These are phyloP conservation scores for Prochilodus magdalenae DNA, from an alignment of 2,113 vertebrate genomes.

Conservation along the genomic window DNA sequence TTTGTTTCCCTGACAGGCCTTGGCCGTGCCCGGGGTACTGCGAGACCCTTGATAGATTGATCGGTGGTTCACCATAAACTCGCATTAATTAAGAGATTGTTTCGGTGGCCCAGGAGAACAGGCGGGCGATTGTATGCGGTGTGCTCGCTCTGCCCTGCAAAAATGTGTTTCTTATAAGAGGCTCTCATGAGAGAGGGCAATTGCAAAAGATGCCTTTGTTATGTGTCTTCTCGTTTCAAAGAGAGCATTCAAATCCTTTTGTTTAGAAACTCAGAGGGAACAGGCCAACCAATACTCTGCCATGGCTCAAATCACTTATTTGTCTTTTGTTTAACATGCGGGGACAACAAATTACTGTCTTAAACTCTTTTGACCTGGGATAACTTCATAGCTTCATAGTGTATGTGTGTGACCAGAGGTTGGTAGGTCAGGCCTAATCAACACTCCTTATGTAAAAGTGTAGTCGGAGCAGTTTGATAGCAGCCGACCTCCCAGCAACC, in stretches of 20 bases:
- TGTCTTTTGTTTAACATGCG: conserved; percentile 50
- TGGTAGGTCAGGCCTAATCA: no score
- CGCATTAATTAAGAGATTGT: conserved; percentile 53
- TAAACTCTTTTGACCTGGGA: neutral
- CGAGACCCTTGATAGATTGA: conserved; percentile 49
- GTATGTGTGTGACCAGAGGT: no score
- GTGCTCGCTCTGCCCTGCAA: conserved; percentile 36
- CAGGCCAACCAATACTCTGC: conserved; percentile 53
- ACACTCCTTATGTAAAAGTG: no score
- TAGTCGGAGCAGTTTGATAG: no score
- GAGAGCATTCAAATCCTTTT: conserved; percentile 62
- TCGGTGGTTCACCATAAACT: conserved; percentile 47
- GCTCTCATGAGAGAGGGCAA: conserved; percentile 68
- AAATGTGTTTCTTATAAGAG: conserved; percentile 65
- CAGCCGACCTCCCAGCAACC: no score
- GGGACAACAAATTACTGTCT: conserved; percentile 47
- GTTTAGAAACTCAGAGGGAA: conserved; percentile 55
- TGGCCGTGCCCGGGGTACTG: conserved; percentile 41
- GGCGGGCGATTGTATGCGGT: conserved; percentile 51
- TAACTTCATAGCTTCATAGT: neutral
- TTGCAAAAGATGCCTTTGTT: conserved; percentile 66
- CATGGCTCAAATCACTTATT: conserved; percentile 55
- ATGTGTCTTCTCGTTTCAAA: conserved; percentile 61
- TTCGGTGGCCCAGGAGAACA: conserved; percentile 52
- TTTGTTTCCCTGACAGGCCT: conserved; percentile 27